Evolutionary conservation across 2,113 vertebrate species (phyloP).

Genomic region (Ammospiza caudacuta): DNA sequence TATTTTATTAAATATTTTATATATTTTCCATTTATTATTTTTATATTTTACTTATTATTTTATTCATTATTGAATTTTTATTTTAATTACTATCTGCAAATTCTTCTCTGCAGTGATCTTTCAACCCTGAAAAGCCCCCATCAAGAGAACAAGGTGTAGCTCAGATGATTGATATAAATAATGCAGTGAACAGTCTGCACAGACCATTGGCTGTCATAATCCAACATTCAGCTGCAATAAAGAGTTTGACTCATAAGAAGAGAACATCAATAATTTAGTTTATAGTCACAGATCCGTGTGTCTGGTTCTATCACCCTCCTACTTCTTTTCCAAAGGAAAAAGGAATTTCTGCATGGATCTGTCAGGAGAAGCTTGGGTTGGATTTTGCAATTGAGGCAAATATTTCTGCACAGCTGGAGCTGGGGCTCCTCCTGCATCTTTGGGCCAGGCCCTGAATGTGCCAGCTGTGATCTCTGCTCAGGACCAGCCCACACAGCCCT

Average conservation of each 20-base stretch:
- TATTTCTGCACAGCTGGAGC: not conserved
- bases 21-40: too few relatives aligned
- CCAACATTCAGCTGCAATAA: not conserved
- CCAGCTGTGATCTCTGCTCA: not conserved
- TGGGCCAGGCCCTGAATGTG: not conserved
- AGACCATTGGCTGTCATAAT: slow-evolving; percentile 1
- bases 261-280: slow-evolving; percentile 10
- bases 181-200: not conserved
- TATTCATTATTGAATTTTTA: not conserved
- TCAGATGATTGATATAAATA: not conserved
- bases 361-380: not conserved
- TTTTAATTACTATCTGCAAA: not conserved
- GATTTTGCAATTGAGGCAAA: not conserved
- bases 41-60: too few relatives aligned
- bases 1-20: not conserved
- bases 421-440: not conserved
- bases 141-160: not conserved
- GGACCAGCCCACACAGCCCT: not conserved
- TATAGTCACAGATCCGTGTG: not conserved
- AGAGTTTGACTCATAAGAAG: not conserved
- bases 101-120: not conserved
- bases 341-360: not conserved
- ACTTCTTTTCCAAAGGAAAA: not conserved
- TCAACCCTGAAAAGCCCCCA: not conserved
- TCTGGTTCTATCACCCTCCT: not conserved